Base-by-base conservation (phyloP, 2,888 invertebrate genomes). In the Eumacrocentrus americanus region DNA sequence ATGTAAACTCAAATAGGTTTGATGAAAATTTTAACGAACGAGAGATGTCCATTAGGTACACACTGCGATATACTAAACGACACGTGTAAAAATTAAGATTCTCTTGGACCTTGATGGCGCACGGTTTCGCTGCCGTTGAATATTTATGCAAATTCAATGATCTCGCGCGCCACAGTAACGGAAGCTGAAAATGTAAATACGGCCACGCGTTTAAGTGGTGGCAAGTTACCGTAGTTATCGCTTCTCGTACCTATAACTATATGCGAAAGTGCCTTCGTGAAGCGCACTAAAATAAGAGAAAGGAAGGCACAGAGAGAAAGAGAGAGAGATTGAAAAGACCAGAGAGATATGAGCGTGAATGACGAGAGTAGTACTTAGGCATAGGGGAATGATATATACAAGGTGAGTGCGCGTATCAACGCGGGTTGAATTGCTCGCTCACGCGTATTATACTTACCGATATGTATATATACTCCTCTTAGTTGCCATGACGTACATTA, bases 151-250 rank as follows among this genome's bases (percentile, higher is more conserved):
- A 70, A 74, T 75, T 69, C 72, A 70, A 64, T 68, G 57, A 64
- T 67, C 67, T 61, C 69, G 61, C 65, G 4, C 29, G 29, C 29
- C 29, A 63, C 60, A 68, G 70, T 75, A 74, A 77, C 79, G 75
- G 77, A 75, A 77, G 76, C 75, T 68, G 65, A 64, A 68, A 73
- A 75, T 75, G 75, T 71, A 75, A 79, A 79, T 79, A 74, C 69
- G 70, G 58, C 67, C 69, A 64, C 69, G 67, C 70, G 64, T 72
- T 62, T 70, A 74, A 74, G 72, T 73, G 72, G 67, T 73, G 68
- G 67, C 69, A 69, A 60, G 64, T 67, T 67, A 67, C 65, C 67
- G 63, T 67, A 66, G 63, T 54, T 67, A 68, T 67, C 63, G 64
- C 65, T 37, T 35, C 29, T 61, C 62, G 64, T 67, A 42, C 68